Conservation (phyloP, 2,888 invertebrate species). For the Esperia sulphurella region DNA sequence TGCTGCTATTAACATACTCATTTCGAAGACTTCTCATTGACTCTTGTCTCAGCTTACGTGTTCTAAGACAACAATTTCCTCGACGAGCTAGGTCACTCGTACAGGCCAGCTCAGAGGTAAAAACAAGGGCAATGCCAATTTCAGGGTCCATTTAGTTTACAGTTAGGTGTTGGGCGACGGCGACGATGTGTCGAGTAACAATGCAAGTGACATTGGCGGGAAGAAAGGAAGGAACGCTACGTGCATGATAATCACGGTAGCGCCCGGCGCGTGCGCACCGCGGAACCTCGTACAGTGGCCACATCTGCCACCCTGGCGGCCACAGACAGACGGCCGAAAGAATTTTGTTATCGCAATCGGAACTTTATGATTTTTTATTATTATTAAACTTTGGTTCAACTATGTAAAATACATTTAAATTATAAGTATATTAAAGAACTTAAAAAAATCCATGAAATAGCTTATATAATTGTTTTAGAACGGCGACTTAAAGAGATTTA, state of each 20-base stretch:
- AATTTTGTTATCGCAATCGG: too few species aligned
- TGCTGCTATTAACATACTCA: background rate
- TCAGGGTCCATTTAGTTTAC: conserved; percentile 74
- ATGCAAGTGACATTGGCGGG: conserved; percentile 71
- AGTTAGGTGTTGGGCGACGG: conserved; percentile 55
- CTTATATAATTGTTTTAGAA: too few species aligned
- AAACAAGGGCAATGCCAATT: conserved; percentile 76
- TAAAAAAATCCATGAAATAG: too few species aligned
- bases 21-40: background rate
- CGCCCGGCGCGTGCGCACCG: conserved; percentile 34
- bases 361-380: too few species aligned
- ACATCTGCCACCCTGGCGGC: conserved; percentile 11
- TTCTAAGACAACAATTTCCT: conserved; percentile 22
- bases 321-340: conserved; percentile 11
- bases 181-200: conserved; percentile 52
- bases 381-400: background rate
- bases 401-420: background rate
- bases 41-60: background rate
- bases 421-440: too few species aligned
- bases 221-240: conserved; percentile 71
- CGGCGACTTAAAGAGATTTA: too few species aligned
- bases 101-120: conserved; percentile 38
- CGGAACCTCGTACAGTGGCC: conserved; percentile 3
- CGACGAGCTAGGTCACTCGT: conserved; percentile 41
- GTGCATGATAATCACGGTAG: conserved; percentile 51